A percentile compares a stretch with the other conserved stretches of the same genome.
Evolutionary conservation across 2,113 vertebrate genomes (phyloP).

Genomic region (Himantopus leucocephalus): DNA sequence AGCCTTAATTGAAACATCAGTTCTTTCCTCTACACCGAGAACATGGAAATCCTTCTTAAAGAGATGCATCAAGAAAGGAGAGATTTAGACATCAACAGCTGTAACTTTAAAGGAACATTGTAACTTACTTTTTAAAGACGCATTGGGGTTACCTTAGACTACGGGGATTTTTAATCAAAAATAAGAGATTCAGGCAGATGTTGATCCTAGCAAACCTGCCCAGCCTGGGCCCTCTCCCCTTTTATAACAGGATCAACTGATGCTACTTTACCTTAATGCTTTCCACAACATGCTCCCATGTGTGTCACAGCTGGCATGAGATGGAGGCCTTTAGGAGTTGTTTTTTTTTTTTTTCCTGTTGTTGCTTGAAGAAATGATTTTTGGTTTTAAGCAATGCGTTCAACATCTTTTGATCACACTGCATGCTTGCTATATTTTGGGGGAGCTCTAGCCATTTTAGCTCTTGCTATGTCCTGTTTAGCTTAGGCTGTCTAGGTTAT

Average conservation of each 20-base stretch:
- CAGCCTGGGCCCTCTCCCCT: background rate
- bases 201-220: background rate
- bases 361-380: background rate
- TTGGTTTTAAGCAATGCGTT: background rate
- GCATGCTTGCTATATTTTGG: background rate
- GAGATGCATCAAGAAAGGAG: background rate
- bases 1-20: slow-evolving; percentile 25
- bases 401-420: background rate
- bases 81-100: background rate
- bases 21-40: background rate
- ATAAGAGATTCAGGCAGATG: background rate
- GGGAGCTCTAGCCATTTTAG: background rate
- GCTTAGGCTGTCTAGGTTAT: background rate
- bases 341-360: background rate
- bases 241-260: background rate
- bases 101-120: background rate
- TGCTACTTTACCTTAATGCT: background rate
- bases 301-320: background rate
- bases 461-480: background rate
- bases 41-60: background rate
- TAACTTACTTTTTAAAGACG: background rate
- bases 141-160: background rate
- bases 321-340: background rate
- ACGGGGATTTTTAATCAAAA: slow-evolving; percentile 2
- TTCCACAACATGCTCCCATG: background rate